These are phyloP conservation scores for Drosophila koepferae DNA, from an alignment of 2,888 invertebrate species.

Conservation along the genomic window DNA sequence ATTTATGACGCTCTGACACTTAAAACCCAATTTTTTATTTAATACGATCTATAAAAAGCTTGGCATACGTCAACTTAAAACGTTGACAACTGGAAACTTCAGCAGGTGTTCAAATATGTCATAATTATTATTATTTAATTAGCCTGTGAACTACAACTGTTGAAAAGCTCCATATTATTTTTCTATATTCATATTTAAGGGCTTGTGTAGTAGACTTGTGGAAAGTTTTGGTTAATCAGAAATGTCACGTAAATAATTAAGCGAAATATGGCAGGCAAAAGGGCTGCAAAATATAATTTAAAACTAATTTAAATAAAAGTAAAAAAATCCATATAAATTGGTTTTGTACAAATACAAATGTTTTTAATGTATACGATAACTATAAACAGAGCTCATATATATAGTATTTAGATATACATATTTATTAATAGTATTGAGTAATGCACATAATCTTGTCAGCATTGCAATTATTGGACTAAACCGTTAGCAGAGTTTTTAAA, in stretches of 20 bases:
- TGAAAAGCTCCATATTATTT: not conserved
- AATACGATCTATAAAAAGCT: not conserved
- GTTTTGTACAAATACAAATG: conserved; percentile 64
- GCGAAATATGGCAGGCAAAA: not conserved
- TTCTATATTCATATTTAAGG: conserved; percentile 5
- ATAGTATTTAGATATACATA: conserved; percentile 53
- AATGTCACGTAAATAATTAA: conserved; percentile 10
- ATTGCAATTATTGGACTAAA: conserved; percentile 64
- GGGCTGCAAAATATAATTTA: not conserved
- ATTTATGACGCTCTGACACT: not conserved
- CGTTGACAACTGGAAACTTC: not conserved
- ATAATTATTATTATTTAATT: conserved; percentile 14
- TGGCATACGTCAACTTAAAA: not conserved
- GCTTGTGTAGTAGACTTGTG: not conserved
- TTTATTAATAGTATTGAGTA: conserved; percentile 72
- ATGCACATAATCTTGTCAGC: conserved; percentile 74
- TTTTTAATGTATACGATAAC: conserved; percentile 59
- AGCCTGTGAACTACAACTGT: conserved; percentile 25
- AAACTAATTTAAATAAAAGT: conserved; percentile 2
- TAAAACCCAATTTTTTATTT: not conserved
- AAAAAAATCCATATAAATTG: conserved; percentile 12
- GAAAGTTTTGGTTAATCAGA: conserved; percentile 10
- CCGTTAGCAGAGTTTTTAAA: conserved; percentile 57
- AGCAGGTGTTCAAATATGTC: not conserved
- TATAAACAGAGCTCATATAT: conserved; percentile 58